These are phyloP conservation scores for Vulpes vulpes DNA, from an alignment of 2,113 vertebrate genomes.

Conservation along the genomic window DNA sequence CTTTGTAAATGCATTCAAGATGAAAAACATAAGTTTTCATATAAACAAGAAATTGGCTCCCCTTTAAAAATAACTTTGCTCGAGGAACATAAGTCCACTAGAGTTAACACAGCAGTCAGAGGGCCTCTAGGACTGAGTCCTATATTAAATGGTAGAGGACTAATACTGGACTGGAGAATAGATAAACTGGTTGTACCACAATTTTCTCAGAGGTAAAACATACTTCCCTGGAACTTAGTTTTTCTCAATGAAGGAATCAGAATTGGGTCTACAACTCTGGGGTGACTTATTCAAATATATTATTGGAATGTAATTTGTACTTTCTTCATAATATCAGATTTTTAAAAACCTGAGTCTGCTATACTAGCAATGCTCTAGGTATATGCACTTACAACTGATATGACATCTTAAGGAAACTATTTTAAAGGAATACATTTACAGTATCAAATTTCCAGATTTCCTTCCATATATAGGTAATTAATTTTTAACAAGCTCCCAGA, in stretches of 20 bases:
- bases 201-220: background rate
- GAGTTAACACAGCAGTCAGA: background rate
- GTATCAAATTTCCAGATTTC: background rate
- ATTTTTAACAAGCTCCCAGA: background rate
- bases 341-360: background rate
- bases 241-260: background rate
- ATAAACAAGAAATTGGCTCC: conserved; percentile 3
- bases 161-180: background rate
- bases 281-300: conserved; percentile 1
- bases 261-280: background rate
- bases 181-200: background rate
- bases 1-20: conserved; percentile 59
- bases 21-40: conserved; percentile 32
- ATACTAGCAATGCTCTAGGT: background rate
- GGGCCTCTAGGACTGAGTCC: background rate
- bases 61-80: conserved; percentile 44
- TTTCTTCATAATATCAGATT: background rate
- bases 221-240: background rate
- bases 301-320: background rate
- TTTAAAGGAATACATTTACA: conserved; percentile 31
- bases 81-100: background rate
- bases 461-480: background rate
- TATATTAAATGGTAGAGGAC: background rate
- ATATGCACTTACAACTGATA: background rate
- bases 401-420: background rate